Percentiles rank a stretch among this genome's conserved stretches.
Evolutionary conservation across 2,888 invertebrate species (phyloP).

Genomic region (Leucoma salicis): DNA sequence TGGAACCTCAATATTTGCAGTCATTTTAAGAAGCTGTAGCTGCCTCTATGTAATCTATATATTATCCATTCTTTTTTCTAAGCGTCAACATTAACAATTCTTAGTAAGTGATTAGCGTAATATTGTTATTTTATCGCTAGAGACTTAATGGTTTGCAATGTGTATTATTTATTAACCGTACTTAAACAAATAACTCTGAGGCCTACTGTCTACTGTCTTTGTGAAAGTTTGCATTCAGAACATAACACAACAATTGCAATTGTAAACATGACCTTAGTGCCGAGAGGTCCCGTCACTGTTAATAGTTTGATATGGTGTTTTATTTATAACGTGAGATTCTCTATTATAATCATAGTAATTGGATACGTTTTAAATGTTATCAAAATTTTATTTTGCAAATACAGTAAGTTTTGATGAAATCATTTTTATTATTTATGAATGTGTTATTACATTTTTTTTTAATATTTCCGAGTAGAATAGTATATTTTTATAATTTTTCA

Average conservation of each 20-base stretch:
- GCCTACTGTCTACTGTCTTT: background rate
- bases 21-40: too few species aligned
- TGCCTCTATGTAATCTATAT: too few species aligned
- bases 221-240: background rate
- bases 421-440: background rate
- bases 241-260: constrained; percentile 12
- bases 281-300: background rate
- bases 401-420: constrained; percentile 43
- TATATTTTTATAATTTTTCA: too few species aligned
- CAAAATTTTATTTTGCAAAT: constrained; percentile 52
- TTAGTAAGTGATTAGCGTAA: constrained; percentile 16
- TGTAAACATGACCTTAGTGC: constrained; percentile 20
- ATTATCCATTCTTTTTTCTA: background rate
- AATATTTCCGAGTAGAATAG: too few species aligned
- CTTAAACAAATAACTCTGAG: background rate
- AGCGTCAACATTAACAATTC: background rate
- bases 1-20: too few species aligned
- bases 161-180: constrained; percentile 4
- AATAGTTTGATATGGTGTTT: constrained; percentile 15
- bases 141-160: background rate
- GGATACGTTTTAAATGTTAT: constrained; percentile 49
- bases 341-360: constrained; percentile 40
- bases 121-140: constrained; percentile 9
- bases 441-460: too few species aligned
- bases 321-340: constrained; percentile 26